Percentiles rank a stretch among this genome's conserved stretches.
These are phyloP conservation scores for Limnephilus rhombicus DNA, from an alignment of 2,888 invertebrate species.

Conservation along the genomic window DNA sequence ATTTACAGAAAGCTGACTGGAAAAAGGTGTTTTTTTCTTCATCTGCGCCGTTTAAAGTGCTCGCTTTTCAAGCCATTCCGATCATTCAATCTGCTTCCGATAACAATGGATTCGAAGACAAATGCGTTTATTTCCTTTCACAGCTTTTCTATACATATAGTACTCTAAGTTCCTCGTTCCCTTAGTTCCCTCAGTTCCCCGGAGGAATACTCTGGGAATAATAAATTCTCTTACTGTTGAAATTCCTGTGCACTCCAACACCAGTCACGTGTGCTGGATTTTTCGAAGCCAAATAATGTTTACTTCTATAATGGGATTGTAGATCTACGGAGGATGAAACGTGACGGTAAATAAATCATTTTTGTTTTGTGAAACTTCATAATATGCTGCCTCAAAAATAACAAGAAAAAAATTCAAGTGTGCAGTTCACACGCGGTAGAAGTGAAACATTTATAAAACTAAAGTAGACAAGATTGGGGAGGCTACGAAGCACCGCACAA, in stretches of 20 bases:
- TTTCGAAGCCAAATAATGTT: not conserved
- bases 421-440: too few species aligned
- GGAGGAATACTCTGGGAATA: not conserved
- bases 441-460: too few species aligned
- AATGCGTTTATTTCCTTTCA: conserved; percentile 10
- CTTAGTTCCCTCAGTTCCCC: not conserved
- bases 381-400: too few species aligned
- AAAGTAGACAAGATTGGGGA: too few species aligned
- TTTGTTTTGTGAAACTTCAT: too few species aligned
- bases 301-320: not conserved
- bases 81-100: conserved; percentile 8
- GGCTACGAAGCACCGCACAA: too few species aligned
- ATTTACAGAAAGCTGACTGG: too few species aligned
- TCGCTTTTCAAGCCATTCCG: not conserved
- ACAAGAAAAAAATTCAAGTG: too few species aligned
- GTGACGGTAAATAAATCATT: not conserved
- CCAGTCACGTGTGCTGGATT: conserved; percentile 29
- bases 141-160: not conserved
- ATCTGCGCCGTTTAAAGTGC: conserved; percentile 9
- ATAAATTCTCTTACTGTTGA: not conserved
- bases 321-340: not conserved
- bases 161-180: not conserved
- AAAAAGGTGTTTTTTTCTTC: not conserved
- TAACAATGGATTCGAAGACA: conserved; percentile 17
- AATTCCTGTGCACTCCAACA: conserved; percentile 31